Base-by-base conservation (phyloP, 1,140 invertebrate species). In the Leptinotarsa texana region DNA sequence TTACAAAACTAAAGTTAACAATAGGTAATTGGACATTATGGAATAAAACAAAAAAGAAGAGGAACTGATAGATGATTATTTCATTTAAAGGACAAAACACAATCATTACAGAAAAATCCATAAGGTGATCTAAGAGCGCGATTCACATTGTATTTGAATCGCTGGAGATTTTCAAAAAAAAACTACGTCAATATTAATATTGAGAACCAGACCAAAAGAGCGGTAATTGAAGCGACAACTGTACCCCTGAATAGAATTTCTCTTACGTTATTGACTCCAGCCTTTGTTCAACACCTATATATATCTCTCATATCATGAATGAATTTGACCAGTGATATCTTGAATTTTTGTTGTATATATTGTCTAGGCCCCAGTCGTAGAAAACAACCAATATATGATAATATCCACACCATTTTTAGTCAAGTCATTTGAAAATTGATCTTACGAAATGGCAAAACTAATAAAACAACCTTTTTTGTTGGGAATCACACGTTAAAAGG, bases 121-220 rank as follows among this genome's bases (percentile, higher is more conserved):
- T 27, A 27, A 27, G 27, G 5, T 5, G 1, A 21, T 21, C 21
- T 6, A 27, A 0, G 5, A 5, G 27, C 27, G 27, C 27, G 27
- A 27, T 27, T 27, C 1, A 27, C 27, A 27, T 27, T 27, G 5
- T 5, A 27, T 27, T 27, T 27, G 27, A 27, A 27, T 27, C 27
- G 6, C 27, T 27, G 27, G 27, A 6, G 27, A 27, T 27, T 27
- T 1, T 3, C 24, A 4, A 24, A 24, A 24, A 24, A 24, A 24
- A 2, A 3, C n/a, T 24, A 21, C n/a, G 21, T 24, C 24, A 3
- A 96, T 81, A 96, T 88, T 86, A 96, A 95, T 80, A 96, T 90
- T 11, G 95, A 93, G 63, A 95, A 86, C 95, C 94, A 96, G 73
- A 96, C 86, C 77, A 96, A 88, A 24, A 94, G 85, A 24, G 92